Evolutionary conservation across 2,888 invertebrate species (phyloP), one percentile per base, ranked within the genome.

Genomic region (Byasa hedistus): DNA sequence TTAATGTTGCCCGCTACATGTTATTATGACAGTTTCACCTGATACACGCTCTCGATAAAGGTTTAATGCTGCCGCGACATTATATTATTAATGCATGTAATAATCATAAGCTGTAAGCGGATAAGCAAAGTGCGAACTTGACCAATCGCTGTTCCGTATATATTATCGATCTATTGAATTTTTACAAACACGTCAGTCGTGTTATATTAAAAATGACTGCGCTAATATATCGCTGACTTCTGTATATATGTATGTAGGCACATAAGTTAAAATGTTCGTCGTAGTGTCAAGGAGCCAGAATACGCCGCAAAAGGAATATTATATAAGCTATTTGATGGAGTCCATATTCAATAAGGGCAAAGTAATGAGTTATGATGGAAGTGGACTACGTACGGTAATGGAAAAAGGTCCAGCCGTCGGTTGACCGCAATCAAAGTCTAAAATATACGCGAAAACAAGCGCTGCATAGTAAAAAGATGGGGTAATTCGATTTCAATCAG

Each of bases 311-410:
- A 15, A 22, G 17, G 24, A 55, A 61, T 22, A 52, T 21, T 19
- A 19, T n/a, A 52, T 52, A 21, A n/a, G 12, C 21, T 52, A 21
- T 52, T 52, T 52, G 21, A 52, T 52, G 52, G 52, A 52, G 52
- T n/a, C 27, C 55, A 58, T 52, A 59, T 62, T 66, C 66, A 66
- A 66, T 66, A 66, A 63, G 63, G 39, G 36, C 48, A 59, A 48
- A 58, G 59, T 66, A 59, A 66, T 62, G 66, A 66, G 66, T 57
- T 62, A 61, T 66, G 66, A 66, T 66, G 66, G 52, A 66, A 66
- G 57, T 58, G 59, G 66, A 32, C 63, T 51, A 27, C 39, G 61
- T 32, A 21, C 54, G 66, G 61, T 66, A 66, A 66, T 66, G 62
- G 66, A 66, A 66, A 66, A 66, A 66, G 66, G 66, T 62, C 66